Evolutionary conservation across 2,888 invertebrate species (phyloP), one percentile per base, ranked within the genome.

Genomic region (Lasioglossum marginatum): DNA sequence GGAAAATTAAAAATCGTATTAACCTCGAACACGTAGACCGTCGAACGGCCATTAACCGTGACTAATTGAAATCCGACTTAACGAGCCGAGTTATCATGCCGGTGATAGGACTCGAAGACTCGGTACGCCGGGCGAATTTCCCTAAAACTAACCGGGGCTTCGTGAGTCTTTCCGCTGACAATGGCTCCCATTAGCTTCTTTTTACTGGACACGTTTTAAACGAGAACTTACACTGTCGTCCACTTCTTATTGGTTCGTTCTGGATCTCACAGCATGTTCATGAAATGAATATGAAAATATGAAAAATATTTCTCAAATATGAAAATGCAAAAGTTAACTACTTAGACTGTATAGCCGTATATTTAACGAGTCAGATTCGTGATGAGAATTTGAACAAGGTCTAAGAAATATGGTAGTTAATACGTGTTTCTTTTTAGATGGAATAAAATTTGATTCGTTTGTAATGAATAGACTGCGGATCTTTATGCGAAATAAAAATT

Each of bases 1-100:
- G 85, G 48, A 80, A 80, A 85, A 80, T 77, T 80, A 84, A 85
- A 85, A 85, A 77, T 84, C 80, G 76, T 80, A 71, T 85, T 80
- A 85, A 85, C 80, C 85, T 85, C 85, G 73, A 75, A 63, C 85
- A 77, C 80, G 85, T 85, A 77, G 70, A 63, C 68, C 77, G 77
- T 86, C 74, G 81, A 85, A 85, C 77, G 77, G 66, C 52, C 73
- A 72, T 85, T 86, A 81, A 72, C 43, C 31, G 63, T 70, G 85
- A 75, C 77, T 77, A 78, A 85, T 81, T 85, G 77, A 81, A 84
- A 70, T 74, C 79, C n/a, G 75, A 79, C 79, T 79, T 83, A 83
- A 85, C 85, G 72, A 66, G 76, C 52, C 72, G 79, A 68, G 57
- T 31, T 37, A 45, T 37, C 74, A 52, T 77, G 68, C 52, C 77